Evolutionary conservation across 2,888 invertebrate species (phyloP), one percentile per base, ranked within the genome.

Genomic region (Muscina levida): DNA sequence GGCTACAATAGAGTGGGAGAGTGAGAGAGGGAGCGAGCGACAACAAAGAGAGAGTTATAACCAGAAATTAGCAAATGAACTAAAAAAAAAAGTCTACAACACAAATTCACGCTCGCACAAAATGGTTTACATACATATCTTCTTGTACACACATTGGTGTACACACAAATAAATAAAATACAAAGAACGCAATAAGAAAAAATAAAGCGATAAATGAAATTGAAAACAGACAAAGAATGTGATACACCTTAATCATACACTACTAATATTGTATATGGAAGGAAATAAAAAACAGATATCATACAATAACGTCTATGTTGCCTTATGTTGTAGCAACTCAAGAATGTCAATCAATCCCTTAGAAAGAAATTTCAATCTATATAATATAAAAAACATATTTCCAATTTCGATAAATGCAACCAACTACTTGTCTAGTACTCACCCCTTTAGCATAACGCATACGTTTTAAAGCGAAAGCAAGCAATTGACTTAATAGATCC

Each of bases 371-470:
- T 44, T 2, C 4, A 48, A 48, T 19, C 22, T 48, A 17, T 17
- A 48, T 19, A 4, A 48, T 1, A 1, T 44, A 37, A 37, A 10
- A 46, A 46, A 46, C 2, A 15, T 4, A 46, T 5, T n/a, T 15
- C n/a, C 15, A 3, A 17, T 46, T 46, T 46, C 15, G 5, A 15
- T n/a, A 46, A 1, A 44, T 44, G 13, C 13, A 46, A 46, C 1
- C 17, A 11, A 46, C 2, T 5, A 11, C 15, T 46, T 46, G 31
- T 4, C 46, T 53, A 13, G n/a, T 39, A 88, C 92, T 92, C 93
- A 97, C 97, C 93, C 96, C 97, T 87, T 94, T 93, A 74, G 95
- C 92, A 85, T 93, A 93, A 87, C 94, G 94, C 95, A 98, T 96
- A 84, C 96, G 92, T 82, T 94, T 93, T 71, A 97, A 91, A 2